Conservation (phyloP, 2,797 vertebrate genomes). For the Catamblyrhynchus diadema region DNA sequence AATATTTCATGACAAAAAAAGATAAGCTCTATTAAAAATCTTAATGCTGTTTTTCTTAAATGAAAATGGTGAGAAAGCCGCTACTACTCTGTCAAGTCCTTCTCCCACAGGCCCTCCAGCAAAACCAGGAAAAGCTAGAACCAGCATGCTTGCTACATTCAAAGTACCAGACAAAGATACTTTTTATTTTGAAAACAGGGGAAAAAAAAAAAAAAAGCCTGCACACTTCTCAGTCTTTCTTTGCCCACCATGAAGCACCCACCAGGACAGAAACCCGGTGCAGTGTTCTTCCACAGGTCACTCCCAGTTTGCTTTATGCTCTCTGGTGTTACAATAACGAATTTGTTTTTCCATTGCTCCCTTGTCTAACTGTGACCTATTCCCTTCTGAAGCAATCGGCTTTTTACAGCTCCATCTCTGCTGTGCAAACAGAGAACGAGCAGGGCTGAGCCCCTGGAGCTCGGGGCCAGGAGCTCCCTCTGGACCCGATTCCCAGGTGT, state of each 20-base stretch:
- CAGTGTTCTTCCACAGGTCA: not conserved
- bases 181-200: not conserved
- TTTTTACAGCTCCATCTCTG: not conserved
- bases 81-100: not conserved
- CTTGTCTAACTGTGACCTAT: not conserved
- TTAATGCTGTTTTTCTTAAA: not conserved
- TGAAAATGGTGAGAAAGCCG: not conserved
- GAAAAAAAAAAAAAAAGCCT: not conserved
- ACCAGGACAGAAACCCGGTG: not conserved
- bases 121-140: slow-evolving; percentile 16
- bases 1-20: not conserved
- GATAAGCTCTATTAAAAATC: not conserved
- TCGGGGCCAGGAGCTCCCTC: not conserved
- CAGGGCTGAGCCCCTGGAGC: not conserved
- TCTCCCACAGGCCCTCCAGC: slow-evolving; percentile 33
- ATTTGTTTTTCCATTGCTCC: slow-evolving; percentile 43
- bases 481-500: fast-evolving
- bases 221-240: not conserved
- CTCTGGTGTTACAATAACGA: slow-evolving; percentile 10
- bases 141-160: not conserved
- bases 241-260: not conserved
- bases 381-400: slow-evolving; percentile 2
- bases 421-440: not conserved
- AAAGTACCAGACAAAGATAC: slow-evolving; percentile 34
- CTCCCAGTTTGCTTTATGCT: slow-evolving; percentile 41